Conservation (phyloP, 2,113 vertebrate species). For the Xiphophorus hellerii region DNA sequence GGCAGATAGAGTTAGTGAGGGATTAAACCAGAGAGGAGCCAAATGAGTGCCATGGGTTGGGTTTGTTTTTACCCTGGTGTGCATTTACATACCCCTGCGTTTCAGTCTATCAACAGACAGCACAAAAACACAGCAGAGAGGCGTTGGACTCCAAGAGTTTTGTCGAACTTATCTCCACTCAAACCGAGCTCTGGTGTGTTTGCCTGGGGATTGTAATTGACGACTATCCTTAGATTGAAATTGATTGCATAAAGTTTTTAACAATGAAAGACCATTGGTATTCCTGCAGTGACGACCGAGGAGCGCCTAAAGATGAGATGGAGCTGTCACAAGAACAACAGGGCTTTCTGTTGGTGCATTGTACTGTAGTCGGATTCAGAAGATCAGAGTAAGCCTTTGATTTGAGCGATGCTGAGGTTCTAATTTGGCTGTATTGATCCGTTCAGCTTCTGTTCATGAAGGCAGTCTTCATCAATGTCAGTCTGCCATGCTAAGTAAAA, state of each 20-base stretch:
- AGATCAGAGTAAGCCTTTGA: slow-evolving; percentile 59
- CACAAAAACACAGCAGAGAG: slow-evolving; percentile 27
- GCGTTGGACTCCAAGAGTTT: slow-evolving; percentile 32
- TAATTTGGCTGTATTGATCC: slow-evolving; percentile 76
- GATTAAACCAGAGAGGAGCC: slow-evolving; percentile 59
- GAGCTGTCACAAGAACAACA: slow-evolving; percentile 67
- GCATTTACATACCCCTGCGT: slow-evolving; percentile 52
- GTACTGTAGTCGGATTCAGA: slow-evolving; percentile 57
- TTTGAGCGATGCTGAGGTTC: slow-evolving; percentile 61
- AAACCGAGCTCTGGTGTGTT: slow-evolving; percentile 52
- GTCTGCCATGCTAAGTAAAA: slow-evolving; percentile 45
- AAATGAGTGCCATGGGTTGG: slow-evolving; percentile 49
- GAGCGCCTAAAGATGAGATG: slow-evolving; percentile 57
- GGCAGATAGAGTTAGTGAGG: slow-evolving; percentile 41
- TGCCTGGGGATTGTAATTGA: slow-evolving; percentile 64
- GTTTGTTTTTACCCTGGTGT: slow-evolving; percentile 55
- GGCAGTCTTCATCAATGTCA: slow-evolving; percentile 61
- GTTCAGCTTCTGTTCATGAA: slow-evolving; percentile 40
- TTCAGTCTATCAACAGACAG: slow-evolving; percentile 31
- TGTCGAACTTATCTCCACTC: slow-evolving; percentile 43
- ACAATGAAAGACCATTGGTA: slow-evolving; percentile 70
- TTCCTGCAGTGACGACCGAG: slow-evolving; percentile 43
- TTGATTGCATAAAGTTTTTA: slow-evolving; percentile 73
- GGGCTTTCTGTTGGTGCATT: slow-evolving; percentile 62
- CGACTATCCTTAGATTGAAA: slow-evolving; percentile 72